Evolutionary conservation across 2,797 vertebrate species (phyloP).

Genomic region (Craterocephalus amniculus): DNA sequence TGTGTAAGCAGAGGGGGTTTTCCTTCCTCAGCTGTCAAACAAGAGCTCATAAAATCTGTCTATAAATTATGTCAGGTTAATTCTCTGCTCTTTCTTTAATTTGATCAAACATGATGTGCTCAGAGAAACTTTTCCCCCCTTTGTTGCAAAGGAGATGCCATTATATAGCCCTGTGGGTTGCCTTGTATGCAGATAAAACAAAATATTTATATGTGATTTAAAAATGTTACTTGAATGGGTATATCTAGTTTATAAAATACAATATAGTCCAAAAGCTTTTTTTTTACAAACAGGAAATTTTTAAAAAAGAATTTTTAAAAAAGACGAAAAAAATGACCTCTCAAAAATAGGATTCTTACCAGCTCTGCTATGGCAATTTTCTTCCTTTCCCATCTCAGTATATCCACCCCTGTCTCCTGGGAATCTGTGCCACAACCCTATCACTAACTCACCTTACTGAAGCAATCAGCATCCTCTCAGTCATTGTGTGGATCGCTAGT

Average conservation of each 20-base stretch:
- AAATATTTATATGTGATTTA: background rate
- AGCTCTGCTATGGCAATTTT: slow-evolving; percentile 12
- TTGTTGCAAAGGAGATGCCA: background rate
- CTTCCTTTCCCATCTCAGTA: background rate
- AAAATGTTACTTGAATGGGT: background rate
- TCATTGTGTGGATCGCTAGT: slow-evolving; percentile 47
- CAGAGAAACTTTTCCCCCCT: background rate
- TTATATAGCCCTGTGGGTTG: background rate
- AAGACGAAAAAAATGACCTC: background rate
- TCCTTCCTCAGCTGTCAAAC: background rate
- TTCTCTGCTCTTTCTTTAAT: background rate
- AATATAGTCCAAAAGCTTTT: background rate
- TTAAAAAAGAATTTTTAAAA: background rate
- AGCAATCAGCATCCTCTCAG: slow-evolving; percentile 35
- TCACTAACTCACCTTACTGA: slow-evolving; percentile 31
- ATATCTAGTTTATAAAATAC: background rate
- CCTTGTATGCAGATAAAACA: accelerated
- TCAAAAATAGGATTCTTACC: no score
- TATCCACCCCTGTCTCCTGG: slow-evolving; percentile 20
- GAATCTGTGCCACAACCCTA: slow-evolving; percentile 27
- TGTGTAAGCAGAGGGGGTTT: background rate
- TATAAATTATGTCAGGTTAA: background rate
- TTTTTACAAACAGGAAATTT: background rate
- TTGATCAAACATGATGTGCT: background rate
- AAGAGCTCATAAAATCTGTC: background rate